Base-by-base conservation (phyloP, 2,888 invertebrate genomes). In the Drosophila kuntzei region DNA sequence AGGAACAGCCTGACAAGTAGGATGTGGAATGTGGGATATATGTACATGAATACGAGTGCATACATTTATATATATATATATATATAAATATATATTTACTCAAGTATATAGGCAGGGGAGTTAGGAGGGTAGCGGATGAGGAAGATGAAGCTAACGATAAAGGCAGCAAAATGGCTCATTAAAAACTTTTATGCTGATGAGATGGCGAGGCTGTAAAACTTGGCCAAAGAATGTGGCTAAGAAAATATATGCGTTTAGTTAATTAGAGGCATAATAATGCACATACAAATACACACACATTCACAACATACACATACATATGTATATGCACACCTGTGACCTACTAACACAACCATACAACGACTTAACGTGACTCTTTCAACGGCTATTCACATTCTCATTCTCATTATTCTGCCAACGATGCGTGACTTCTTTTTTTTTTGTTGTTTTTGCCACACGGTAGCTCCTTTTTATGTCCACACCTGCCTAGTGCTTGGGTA, bases 181-280 rank as follows among this genome's bases (percentile, higher is more conserved):
- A 83, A 85, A 83, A 83, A 83, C 85, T 82, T 83, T 80, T 85
- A 83, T 83, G 83, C 71, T 82, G 85, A 83, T 85, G 82, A 85
- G 74, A 66, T 82, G 76, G 65, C 53, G 67, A 54, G 60, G 64
- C 76, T 75, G 59, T 72, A 61, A 70, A 74, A 60, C 71, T 71
- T 69, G 74, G 79, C 79, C 71, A 71, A 77, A 66, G 71, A 79
- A 79, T 73, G 67, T 25, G 79, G 73, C 79, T 76, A 75, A 77
- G 74, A 61, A 76, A 76, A 80, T 75, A 67, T 74, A 59, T 82
- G 73, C 61, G 61, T 68, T 80, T 79, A 82, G 79, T 82, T 83
- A 83, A 83, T 84, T 83, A 83, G 71, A 73, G 62, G 62, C 80
- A 64, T 84, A 77, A 85, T 84, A 80, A 83, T 79, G 80, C 79